Base-by-base conservation (phyloP, 2,797 vertebrate genomes). In the Balearica regulorum region DNA sequence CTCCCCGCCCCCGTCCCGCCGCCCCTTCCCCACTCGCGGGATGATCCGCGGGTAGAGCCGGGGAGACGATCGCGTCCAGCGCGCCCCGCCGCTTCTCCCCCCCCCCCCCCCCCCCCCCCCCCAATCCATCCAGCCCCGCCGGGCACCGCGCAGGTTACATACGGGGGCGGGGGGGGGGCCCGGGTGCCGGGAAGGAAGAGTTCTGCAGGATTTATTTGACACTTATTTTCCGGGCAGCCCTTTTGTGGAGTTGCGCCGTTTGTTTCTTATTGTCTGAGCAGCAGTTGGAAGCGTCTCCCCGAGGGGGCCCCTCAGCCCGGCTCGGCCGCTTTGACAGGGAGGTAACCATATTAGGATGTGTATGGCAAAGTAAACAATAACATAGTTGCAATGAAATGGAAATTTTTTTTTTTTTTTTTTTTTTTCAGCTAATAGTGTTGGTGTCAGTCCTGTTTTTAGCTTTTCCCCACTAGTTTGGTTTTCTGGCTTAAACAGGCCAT, bases 301-400 rank as follows among this genome's bases (percentile, higher is more conserved):
- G 92, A 98, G 97, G 98, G 97, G 98, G 98, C 98, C 99, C 98
- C 98, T 98, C 97, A 95, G 93, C 96, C 97, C 98, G 95, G 97
- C 98, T 81, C 95, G 96, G 97, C 98, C 51, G 98, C 98, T 98
- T 98, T 98, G 98, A 98, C 98, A 97, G 98, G 98, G 99, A 99
- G 98, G 98, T 98, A 98, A 99, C 99, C 99, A 99, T 99, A 99
- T 99, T 99, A 99, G 99, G 99, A 99, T 97, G 98, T 98, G 98
- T 98, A 99, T 98, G 98, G 98, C 98, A 99, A 99, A 99, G 98
- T 99, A 99, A 99, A 99, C 99, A 99, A 99, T 99, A 99, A 99
- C 99, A 99, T 98, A 98, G 98, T 99, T 99, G 98, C 98, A 98
- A 98, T 97, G 98, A 99, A 98, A 99, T 98, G 99, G 98, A 99